Evolutionary conservation across 2,888 invertebrate species (phyloP).

Genomic region (Brachycybe producta): DNA sequence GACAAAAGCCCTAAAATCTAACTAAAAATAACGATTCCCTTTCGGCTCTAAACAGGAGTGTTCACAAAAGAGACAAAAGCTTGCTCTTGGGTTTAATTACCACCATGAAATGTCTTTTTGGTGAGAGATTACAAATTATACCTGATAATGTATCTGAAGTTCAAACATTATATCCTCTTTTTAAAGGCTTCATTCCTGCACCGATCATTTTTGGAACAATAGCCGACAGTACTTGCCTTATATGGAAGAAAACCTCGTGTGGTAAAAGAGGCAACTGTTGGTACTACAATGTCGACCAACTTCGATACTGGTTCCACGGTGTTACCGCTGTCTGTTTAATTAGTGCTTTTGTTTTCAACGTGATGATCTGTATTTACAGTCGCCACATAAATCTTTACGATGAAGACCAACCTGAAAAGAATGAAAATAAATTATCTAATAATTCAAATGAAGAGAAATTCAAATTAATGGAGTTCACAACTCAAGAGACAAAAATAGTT

Average conservation of each 20-base stretch:
- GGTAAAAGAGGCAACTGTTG: conserved; percentile 8
- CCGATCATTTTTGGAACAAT: conserved; percentile 9
- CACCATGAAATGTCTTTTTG: too few relatives aligned
- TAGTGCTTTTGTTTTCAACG: neutral
- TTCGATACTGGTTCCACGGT: conserved; percentile 8
- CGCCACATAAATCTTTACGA: neutral
- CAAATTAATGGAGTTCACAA: too few relatives aligned
- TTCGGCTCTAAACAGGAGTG: neutral
- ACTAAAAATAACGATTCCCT: too few relatives aligned
- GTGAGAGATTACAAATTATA: too few relatives aligned
- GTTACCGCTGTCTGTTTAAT: conserved; percentile 5
- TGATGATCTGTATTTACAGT: neutral
- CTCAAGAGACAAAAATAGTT: too few relatives aligned
- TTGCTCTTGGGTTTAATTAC: too few relatives aligned
- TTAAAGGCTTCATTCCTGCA: conserved; percentile 6
- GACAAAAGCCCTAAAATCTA: too few relatives aligned
- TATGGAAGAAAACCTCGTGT: conserved; percentile 7
- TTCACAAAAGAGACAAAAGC: conserved; percentile 8
- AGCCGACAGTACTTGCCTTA: conserved; percentile 7
- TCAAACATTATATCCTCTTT: neutral
- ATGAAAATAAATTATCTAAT: too few relatives aligned
- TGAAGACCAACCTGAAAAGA: too few relatives aligned
- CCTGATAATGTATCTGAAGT: too few relatives aligned
- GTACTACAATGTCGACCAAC: conserved; percentile 3
- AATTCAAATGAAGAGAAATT: too few relatives aligned